Base-by-base conservation (phyloP, 2,113 vertebrate genomes). In the Pomatorhinus ruficollis region DNA sequence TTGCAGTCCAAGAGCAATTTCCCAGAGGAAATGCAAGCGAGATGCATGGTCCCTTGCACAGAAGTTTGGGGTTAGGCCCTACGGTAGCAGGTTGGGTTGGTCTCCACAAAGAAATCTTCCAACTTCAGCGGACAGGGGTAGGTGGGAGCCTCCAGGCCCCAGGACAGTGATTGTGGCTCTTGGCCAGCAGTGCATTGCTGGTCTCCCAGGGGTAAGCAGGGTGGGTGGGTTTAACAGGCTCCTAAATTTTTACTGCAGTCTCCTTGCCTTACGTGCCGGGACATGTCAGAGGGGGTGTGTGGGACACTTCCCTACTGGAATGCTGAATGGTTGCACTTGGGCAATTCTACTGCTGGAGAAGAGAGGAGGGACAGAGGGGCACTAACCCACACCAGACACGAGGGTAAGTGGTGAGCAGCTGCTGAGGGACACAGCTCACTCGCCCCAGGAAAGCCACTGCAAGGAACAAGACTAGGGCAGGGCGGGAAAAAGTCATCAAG, bases 1-100 rank as follows among this genome's bases (percentile, higher is more conserved):
- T 44, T 72, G 93, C 95, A 96, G 92, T 92, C 95, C 85, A 57
- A 93, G 90, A 95, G 88, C 85, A 53, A 25, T 71, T 96, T 93
- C 88, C 94, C 37, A 35, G 64, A 93, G 90, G 92, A 95, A 78
- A 89, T 35, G 83, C 88, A 97, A 94, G 93, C 92, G 8, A 78
- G 92, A 90, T 92, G 86, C 91, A 42, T 68, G 88, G 92, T 93
- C 88, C 93, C 90, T 95, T 96, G 90, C 88, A 72, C 9, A 2
- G 83, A 82, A 86, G 65, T 92, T 87, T 83, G 47, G n/a, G 78
- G 78, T 70, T 31, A 44, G 85, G 52, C 92, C 69, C 72, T 89
- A 6, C 0, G 0, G 54, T 35, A 66, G 23, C 30, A 68, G 44
- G 33, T 40, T 84, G 31, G 42, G 33, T 45, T 84, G 31, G 57